phyloP scores from a whole-genome alignment of 2,113 vertebrate species.

The Cnemophilus loriae region DNA sequence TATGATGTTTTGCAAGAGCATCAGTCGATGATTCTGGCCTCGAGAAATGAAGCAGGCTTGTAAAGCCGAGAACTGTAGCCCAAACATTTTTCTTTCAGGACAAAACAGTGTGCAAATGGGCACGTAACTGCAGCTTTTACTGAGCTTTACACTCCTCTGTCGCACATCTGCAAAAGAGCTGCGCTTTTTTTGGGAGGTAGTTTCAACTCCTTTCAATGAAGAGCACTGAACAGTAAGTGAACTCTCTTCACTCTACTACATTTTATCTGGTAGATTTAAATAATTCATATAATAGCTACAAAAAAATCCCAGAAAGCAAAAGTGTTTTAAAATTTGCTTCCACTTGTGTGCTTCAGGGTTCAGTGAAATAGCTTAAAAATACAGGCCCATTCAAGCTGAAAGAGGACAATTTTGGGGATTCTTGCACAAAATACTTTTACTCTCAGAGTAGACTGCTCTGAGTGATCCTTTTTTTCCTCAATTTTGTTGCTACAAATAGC shows the following conservation, averaged over 20 bases:
- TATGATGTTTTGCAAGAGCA: not conserved
- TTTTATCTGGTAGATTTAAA: slow-evolving; percentile 49
- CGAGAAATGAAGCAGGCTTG: not conserved
- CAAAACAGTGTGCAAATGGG: not conserved
- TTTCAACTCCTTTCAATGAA: not conserved
- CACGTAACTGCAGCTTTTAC: not conserved
- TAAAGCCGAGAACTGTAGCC: not conserved
- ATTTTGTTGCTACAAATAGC: slow-evolving; percentile 9
- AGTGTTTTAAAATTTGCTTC: slow-evolving; percentile 43
- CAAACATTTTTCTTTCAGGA: not conserved
- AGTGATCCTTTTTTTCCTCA: not conserved
- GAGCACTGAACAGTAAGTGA: not conserved
- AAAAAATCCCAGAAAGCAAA: slow-evolving; percentile 12
- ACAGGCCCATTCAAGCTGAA: slow-evolving; percentile 24
- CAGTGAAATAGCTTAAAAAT: slow-evolving; percentile 11
- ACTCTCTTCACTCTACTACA: not conserved
- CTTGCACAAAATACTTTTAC: not conserved
- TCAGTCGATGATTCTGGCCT: not conserved
- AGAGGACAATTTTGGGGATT: not conserved
- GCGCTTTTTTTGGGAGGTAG: not conserved
- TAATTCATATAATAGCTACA: slow-evolving; percentile 48
- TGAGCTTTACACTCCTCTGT: not conserved
- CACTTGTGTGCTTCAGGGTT: slow-evolving; percentile 33
- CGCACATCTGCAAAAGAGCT: not conserved
- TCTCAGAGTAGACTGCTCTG: not conserved